Evolutionary conservation across 2,113 vertebrate genomes (phyloP).

Genomic region (Okapia johnstoni): DNA sequence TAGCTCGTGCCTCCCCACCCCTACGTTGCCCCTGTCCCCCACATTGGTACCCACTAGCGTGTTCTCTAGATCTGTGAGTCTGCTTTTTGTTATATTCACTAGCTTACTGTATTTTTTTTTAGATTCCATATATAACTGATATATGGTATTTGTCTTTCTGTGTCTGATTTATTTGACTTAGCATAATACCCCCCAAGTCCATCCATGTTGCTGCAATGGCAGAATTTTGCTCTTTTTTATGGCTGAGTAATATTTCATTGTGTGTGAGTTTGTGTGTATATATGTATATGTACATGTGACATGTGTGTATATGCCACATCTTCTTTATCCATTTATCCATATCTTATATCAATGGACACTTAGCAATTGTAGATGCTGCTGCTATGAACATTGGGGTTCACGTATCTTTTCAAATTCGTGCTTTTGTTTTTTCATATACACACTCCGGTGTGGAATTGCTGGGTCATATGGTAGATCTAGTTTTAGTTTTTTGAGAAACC

Average conservation of each 20-base stretch:
- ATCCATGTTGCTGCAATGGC: not conserved
- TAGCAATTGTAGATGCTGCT: not conserved
- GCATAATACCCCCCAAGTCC: not conserved
- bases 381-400: not conserved
- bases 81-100: not conserved
- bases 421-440: not conserved
- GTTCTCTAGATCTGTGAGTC: not conserved
- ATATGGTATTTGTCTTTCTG: not conserved
- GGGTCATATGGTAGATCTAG: not conserved
- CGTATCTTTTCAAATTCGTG: not conserved
- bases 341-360: no score
- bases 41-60: not conserved
- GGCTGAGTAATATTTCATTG: not conserved
- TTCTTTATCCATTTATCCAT: not conserved
- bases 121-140: not conserved
- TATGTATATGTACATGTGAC: not conserved
- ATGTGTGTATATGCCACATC: not conserved
- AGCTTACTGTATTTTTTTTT: not conserved
- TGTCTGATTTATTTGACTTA: not conserved
- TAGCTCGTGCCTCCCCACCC: not conserved
- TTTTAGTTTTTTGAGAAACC: not conserved
- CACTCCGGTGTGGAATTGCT: not conserved
- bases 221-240: not conserved
- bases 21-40: not conserved
- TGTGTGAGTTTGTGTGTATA: not conserved